phyloP scores from a whole-genome alignment of 92 coral and sea anemone genomes.

The Parazoanthus swiftii region DNA sequence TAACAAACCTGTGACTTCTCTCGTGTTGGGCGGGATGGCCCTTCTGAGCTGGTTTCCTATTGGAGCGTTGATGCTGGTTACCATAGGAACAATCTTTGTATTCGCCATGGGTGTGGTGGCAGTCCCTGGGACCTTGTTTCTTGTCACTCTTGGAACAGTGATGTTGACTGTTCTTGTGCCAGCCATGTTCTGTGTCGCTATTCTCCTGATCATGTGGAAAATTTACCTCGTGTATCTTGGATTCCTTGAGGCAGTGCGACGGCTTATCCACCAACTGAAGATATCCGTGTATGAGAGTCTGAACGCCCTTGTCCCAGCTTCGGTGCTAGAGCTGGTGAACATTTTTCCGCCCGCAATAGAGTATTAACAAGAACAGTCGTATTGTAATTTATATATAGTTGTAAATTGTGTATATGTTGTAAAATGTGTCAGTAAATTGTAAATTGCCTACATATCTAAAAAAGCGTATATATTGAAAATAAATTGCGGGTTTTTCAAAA shows the following conservation, averaged over 20 bases:
- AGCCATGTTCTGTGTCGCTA: constrained; percentile 19
- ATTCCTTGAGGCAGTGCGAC: constrained; percentile 17
- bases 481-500: background rate
- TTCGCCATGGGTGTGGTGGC: constrained; percentile 26
- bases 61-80: constrained; percentile 1
- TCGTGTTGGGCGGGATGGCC: constrained; percentile 25
- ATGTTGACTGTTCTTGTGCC: constrained; percentile 20
- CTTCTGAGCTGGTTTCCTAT: constrained; percentile 32
- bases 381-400: no score
- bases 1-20: constrained; percentile 32
- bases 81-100: constrained; percentile 4
- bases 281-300: background rate
- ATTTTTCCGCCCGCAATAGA: constrained; percentile 15
- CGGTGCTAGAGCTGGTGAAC: constrained; percentile 27
- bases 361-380: background rate
- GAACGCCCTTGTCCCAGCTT: constrained; percentile 7
- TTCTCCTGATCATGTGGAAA: background rate
- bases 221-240: constrained; percentile 10
- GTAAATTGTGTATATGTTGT: background rate
- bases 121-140: constrained; percentile 22
- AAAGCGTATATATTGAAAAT: no score
- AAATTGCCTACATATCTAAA: background rate
- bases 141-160: constrained; percentile 15
- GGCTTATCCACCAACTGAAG: background rate
- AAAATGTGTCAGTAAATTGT: background rate